Evolutionary conservation across 2,888 invertebrate species (phyloP).

Genomic region (Pachymerium ferrugineum): DNA sequence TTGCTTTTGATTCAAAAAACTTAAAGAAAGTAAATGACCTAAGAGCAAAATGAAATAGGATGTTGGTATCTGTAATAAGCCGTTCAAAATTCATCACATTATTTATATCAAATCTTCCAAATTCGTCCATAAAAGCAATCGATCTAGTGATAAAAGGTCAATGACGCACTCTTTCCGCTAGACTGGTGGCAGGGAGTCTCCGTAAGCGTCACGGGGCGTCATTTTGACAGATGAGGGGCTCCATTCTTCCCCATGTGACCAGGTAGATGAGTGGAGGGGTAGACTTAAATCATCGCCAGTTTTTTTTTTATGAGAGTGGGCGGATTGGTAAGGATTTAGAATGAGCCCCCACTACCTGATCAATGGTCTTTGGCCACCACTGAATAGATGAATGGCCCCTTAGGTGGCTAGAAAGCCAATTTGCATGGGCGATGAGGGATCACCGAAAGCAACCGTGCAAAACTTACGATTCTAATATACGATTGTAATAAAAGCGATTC

Average conservation of each 20-base stretch:
- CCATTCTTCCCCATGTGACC: neutral
- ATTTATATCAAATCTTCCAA: neutral
- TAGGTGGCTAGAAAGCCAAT: conserved; percentile 2
- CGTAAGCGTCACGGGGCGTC: neutral
- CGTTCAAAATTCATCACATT: conserved; percentile 11
- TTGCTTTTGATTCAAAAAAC: too few species aligned
- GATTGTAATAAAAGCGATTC: neutral
- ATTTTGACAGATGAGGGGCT: conserved; percentile 4
- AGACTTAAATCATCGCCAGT: neutral
- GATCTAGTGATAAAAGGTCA: neutral
- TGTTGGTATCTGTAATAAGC: neutral
- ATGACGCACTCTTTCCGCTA: conserved; percentile 4
- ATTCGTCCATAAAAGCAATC: neutral
- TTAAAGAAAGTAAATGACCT: too few species aligned
- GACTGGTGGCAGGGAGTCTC: neutral
- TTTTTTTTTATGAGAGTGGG: neutral
- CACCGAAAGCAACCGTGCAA: neutral
- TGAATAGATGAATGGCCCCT: neutral
- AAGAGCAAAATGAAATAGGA: neutral
- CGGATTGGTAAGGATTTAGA: conserved; percentile 3
- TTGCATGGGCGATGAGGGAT: conserved; percentile 17
- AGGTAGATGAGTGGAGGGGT: neutral
- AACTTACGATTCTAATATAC: neutral
- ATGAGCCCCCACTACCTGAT: neutral
- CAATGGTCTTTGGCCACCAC: conserved; percentile 3